A percentile compares a stretch with the other conserved stretches of the same genome.
Evolutionary conservation across 1,140 invertebrate species (phyloP).

Genomic region (Drosophila kohkoa): DNA sequence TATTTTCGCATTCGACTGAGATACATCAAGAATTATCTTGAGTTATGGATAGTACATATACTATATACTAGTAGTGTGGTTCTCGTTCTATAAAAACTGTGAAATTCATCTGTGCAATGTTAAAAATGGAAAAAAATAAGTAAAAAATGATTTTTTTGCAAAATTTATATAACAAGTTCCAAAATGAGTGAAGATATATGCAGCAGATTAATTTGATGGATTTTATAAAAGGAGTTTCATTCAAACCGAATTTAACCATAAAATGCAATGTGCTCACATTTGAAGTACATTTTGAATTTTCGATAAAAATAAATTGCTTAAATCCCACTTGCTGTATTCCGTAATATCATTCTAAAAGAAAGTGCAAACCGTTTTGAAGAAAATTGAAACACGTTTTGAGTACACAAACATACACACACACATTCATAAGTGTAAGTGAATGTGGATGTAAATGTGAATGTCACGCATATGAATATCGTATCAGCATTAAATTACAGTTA

Average conservation of each 20-base stretch:
- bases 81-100: slow-evolving; percentile 67
- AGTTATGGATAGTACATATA: slow-evolving; percentile 26
- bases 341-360: slow-evolving; percentile 49
- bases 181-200: neutral
- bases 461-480: slow-evolving; percentile 76
- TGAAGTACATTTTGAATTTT: slow-evolving; percentile 35
- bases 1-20: slow-evolving; percentile 19
- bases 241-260: slow-evolving; percentile 22
- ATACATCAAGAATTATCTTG: slow-evolving; percentile 23
- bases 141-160: neutral
- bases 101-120: slow-evolving; percentile 60
- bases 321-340: slow-evolving; percentile 71
- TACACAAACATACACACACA: slow-evolving; percentile 27
- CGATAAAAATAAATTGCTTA: slow-evolving; percentile 54
- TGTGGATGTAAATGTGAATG: slow-evolving; percentile 45
- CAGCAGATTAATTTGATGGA: slow-evolving; percentile 57
- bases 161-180: neutral
- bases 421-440: slow-evolving; percentile 20
- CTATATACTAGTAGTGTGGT: slow-evolving; percentile 52
- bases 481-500: slow-evolving; percentile 46
- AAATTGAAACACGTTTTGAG: slow-evolving; percentile 85
- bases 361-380: slow-evolving; percentile 65
- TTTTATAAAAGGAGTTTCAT: slow-evolving; percentile 48
- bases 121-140: slow-evolving; percentile 6
- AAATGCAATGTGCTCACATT: slow-evolving; percentile 29